Conservation (phyloP, 1,140 invertebrate genomes). For the Pogonomyrmex californicus region DNA sequence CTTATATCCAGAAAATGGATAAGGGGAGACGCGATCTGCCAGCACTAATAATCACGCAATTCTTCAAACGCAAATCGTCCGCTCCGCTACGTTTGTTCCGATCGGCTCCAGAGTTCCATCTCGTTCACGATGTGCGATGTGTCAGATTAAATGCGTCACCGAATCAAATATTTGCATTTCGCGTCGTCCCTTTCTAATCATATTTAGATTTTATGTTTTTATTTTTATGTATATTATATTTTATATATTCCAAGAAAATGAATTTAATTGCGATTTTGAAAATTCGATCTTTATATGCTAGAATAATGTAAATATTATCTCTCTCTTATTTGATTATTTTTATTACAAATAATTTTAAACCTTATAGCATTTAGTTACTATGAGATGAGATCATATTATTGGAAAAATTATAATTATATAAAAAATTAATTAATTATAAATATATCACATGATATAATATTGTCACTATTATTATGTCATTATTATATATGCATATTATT, state of each 20-base stretch:
- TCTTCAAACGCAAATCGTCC: conserved; percentile 3
- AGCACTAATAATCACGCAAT: conserved; percentile 51
- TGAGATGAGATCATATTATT: no score
- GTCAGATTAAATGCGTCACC: conserved; percentile 1
- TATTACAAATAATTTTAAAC: no score
- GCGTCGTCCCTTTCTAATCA: background rate
- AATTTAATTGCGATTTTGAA: no score
- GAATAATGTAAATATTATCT: no score
- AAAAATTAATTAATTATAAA: no score
- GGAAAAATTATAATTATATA: no score
- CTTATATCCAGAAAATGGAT: background rate
- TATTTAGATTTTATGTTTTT: no score
- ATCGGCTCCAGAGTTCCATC: background rate
- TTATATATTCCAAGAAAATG: background rate
- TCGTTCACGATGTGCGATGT: background rate
- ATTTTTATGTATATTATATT: background rate
- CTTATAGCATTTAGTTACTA: no score
- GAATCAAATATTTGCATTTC: background rate
- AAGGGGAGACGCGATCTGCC: background rate
- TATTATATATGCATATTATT: background rate
- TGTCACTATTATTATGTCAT: no score
- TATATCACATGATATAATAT: no score
- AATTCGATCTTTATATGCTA: no score
- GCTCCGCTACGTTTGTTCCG: background rate
- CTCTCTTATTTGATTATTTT: no score